Conservation (phyloP, 2,797 vertebrate genomes). For the Octomys mimax region DNA sequence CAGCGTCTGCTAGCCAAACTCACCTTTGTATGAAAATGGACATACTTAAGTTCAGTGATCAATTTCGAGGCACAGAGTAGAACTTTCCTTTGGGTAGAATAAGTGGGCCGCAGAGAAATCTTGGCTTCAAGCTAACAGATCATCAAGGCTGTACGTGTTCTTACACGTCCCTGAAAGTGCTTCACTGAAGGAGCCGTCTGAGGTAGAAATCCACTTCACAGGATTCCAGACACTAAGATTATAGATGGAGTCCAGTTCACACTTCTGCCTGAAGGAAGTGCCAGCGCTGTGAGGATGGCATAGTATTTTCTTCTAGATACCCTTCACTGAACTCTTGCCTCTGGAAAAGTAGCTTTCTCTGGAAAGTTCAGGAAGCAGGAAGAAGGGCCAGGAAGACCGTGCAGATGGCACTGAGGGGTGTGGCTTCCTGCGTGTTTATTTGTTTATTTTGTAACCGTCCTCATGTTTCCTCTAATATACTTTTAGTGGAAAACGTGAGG, state of each 20-base stretch:
- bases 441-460: not conserved
- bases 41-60: not conserved
- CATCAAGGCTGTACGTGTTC: not conserved
- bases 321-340: not conserved
- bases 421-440: not conserved
- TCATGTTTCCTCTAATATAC: not conserved
- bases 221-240: not conserved
- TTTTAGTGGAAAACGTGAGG: not conserved
- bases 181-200: not conserved
- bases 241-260: not conserved
- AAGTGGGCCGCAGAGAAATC: not conserved
- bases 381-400: not conserved
- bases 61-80: not conserved
- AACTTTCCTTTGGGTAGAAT: conserved; percentile 18
- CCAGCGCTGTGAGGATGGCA: not conserved
- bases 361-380: not conserved
- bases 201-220: not conserved
- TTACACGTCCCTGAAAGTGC: not conserved
- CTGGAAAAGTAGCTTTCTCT: not conserved
- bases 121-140: not conserved
- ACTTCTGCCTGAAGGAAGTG: not conserved
- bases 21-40: not conserved
- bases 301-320: not conserved
- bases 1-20: not conserved
- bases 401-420: not conserved